Evolutionary conservation across 92 coral and sea anemone genomes (phyloP), one percentile per base, ranked within the genome.

Genomic region (Epizoanthus illoricatus): DNA sequence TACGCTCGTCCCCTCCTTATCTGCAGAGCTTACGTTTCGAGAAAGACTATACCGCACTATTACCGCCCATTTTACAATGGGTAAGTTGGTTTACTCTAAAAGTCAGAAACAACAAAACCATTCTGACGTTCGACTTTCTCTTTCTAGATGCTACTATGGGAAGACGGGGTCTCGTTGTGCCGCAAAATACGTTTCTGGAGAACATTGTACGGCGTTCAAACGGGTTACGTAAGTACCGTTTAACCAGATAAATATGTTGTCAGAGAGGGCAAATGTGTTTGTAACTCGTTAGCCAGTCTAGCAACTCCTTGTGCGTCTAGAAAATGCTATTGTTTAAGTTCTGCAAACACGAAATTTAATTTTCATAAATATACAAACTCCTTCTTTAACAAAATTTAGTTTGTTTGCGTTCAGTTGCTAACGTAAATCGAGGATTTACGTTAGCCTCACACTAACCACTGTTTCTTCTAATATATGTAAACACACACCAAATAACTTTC

Each of bases 141-240:
- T 52, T 52, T 52, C 56, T 69, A 85, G 97, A 90, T 62, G 80
- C 59, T 18, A 91, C 94, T 39, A 90, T 88, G 66, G 98, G 98
- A 83, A 87, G 98, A 60, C 88, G 98, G 62, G 98, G 98, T 7
- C 86, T 95, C 15, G 98, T 95, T 17, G 98, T 95, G 5, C 98
- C 98, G 8, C 98, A 95, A 47, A 95, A 95, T 59, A 93, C 98
- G 0, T 95, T 95, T 69, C 88, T 95, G 65, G 98, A 95, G 78
- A 95, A 91, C 66, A 94, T 95, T 64, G 91, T 95, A 49, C 91
- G 93, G 71, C 86, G 97, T 28, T 91, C 98, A 19, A 93, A 95
- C 70, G 98, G 98, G 20, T 89, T 91, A 8, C 98, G 98, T 95
- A 91, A 91, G 98, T 95, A 86, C 24, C 33, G 45, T 5, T 45